Evolutionary conservation across 2,113 vertebrate species (phyloP).

Genomic region (Poeciliopsis prolifica): DNA sequence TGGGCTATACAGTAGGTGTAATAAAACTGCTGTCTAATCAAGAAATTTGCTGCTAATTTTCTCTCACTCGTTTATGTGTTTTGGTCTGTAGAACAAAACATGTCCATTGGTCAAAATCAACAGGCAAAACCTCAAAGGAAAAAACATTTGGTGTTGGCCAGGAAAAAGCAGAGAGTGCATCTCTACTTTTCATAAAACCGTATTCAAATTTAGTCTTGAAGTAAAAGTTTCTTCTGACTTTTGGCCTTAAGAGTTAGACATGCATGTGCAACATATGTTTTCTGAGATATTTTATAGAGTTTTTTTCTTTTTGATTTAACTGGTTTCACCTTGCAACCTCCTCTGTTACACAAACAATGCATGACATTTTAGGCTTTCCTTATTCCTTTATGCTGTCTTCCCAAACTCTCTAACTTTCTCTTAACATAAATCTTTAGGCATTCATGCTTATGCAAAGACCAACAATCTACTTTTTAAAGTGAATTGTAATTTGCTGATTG

Average conservation of each 20-base stretch:
- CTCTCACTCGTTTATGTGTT: no score
- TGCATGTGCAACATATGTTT: not conserved
- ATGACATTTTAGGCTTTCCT: not conserved
- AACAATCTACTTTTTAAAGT: not conserved
- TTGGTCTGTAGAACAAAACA: not conserved
- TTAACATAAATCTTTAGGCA: not conserved
- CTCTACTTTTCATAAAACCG: not conserved
- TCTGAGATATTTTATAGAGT: no score
- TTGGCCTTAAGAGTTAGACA: not conserved
- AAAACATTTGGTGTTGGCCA: not conserved
- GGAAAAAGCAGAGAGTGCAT: no score
- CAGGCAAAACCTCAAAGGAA: not conserved
- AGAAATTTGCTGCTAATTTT: no score
- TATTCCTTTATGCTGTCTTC: not conserved
- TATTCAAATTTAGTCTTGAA: not conserved
- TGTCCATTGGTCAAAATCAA: not conserved
- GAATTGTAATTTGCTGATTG: not conserved
- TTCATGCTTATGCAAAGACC: not conserved
- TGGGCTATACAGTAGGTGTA: no score
- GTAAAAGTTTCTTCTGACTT: not conserved
- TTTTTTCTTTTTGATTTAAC: not conserved
- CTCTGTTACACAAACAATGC: not conserved
- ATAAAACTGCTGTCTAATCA: no score
- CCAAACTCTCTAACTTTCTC: not conserved
- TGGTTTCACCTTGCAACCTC: not conserved